These are phyloP conservation scores for Malaclemys terrapin DNA, from an alignment of 2,113 vertebrate species.

Conservation along the genomic window DNA sequence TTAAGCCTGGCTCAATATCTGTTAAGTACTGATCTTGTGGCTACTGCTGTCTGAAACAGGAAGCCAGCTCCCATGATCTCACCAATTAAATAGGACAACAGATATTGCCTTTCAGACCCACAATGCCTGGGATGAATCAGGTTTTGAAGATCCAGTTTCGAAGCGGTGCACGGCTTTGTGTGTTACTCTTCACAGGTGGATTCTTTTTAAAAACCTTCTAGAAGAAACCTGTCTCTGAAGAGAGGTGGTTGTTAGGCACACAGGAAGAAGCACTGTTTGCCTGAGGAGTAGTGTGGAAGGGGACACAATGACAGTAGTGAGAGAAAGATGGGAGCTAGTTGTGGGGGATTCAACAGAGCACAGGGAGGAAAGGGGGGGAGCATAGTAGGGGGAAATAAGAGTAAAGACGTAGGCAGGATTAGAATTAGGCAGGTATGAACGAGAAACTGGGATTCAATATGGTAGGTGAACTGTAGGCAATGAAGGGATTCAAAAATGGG, in stretches of 20 bases:
- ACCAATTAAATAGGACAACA: not conserved
- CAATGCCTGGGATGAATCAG: not conserved
- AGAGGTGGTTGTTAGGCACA: fast-evolving
- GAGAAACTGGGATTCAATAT: not conserved
- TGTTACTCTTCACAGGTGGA: not conserved
- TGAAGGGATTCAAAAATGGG: not conserved
- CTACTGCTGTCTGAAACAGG: slow-evolving; percentile 30
- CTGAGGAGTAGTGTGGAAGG: not conserved
- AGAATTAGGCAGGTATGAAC: not conserved
- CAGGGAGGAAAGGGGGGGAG: not conserved
- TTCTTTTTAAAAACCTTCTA: not conserved
- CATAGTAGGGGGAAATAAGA: not conserved
- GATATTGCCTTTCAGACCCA: not conserved
- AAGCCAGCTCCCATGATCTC: slow-evolving; percentile 38
- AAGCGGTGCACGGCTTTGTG: not conserved
- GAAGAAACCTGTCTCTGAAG: fast-evolving
- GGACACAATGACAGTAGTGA: not conserved
- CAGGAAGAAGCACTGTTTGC: not conserved
- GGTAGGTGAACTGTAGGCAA: not conserved
- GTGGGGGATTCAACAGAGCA: not conserved
- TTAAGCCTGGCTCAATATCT: slow-evolving; percentile 13
- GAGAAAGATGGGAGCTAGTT: not conserved
- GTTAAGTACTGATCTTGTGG: slow-evolving; percentile 19
- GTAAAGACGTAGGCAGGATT: not conserved
- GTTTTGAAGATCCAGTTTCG: not conserved